Evolutionary conservation across 2,797 vertebrate species (phyloP), one percentile per base, ranked within the genome.

Genomic region (Chrysocyon brachyurus): DNA sequence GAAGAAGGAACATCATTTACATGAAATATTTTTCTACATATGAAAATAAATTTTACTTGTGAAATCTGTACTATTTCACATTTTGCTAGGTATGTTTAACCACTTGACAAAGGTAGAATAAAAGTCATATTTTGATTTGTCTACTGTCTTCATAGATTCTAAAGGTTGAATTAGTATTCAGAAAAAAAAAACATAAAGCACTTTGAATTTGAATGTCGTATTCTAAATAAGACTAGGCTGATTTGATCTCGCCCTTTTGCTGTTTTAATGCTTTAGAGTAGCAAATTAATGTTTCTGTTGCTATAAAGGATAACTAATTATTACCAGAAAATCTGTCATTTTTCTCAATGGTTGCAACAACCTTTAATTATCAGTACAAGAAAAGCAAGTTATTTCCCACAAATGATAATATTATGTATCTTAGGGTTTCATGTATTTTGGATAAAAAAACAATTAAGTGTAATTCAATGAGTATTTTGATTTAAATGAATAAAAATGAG

Each of bases 81-180:
- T 73, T 68, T 78, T 96, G 17, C 16, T 40, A 81, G 63, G 49
- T 63, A 68, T 61, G 24, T 64, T 19, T 49, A 59, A 72, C 17
- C 61, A 73, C 82, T 95, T 93, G 36, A 59, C 49, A 96, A 12
- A 95, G 3, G 52, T 59, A 3, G 17, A 91, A 19, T 40, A 78
- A 49, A 89, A 56, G n/a, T 31, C 24, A 86, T 82, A 87, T 14
- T 97, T 90, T 90, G 57, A 96, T 94, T 96, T 68, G 16, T 12
- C 57, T 77, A 21, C 4, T 52, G 3, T 83, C 15, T 87, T 98
- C 36, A 89, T 28, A 95, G 17, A 33, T 94, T 70, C 90, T 87
- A 21, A 40, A 96, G 61, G 19, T 73, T 94, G 57, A 91, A 75
- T 75, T 40, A 33, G 84, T 33, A 75, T 94, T 81, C 33, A 94